Base-by-base conservation (phyloP, 2,113 vertebrate genomes). In the Gadus chalcogrammus region DNA sequence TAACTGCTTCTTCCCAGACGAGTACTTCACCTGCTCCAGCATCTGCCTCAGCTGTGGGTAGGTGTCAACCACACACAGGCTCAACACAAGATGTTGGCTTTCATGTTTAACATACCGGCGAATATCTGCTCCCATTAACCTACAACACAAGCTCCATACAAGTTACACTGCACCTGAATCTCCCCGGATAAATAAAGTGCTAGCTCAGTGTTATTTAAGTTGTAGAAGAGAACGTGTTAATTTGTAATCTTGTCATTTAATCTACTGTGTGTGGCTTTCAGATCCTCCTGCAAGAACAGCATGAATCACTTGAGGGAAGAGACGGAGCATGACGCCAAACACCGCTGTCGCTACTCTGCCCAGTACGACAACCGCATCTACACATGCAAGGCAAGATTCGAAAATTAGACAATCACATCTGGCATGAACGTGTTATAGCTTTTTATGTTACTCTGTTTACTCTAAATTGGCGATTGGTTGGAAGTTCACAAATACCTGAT, bases 1-100 rank as follows among this genome's bases (percentile, higher is more conserved):
- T 82, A 99, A 95, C 88, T 99, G 95, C 31, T 99, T 99, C 82
- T 99, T 99, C 77, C 97, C 97, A 38, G 97, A 99, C 69, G 97
- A 99, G 75, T 99, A 99, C 89, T 99, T 99, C 74, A 99, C 97
- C 70, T 99, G 97, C 83, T 97, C 96, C 61, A 93, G 93, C 72
- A 79, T 95, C 79, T 99, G 97, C 77, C 96, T 99, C 86, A 97
- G 97, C 88, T 99, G 97, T 83, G 96, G 97, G 97, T 99, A 88
- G 71, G 96, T 93, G 55, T 16, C 42, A 9, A 2, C 31, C 31
- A 35, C 31, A 35, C 31, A 35, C 31, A 35, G 31, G 31, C 31
- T 35, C 6, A 35, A 35, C 6, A 3, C 31, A 35, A 35, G 31
- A 35, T 35, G 31, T 35, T 4, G 31, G 31, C 31, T 35, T 24